These are phyloP conservation scores for Aegotheles bennettii DNA, from an alignment of 2,113 vertebrate genomes.

Conservation along the genomic window DNA sequence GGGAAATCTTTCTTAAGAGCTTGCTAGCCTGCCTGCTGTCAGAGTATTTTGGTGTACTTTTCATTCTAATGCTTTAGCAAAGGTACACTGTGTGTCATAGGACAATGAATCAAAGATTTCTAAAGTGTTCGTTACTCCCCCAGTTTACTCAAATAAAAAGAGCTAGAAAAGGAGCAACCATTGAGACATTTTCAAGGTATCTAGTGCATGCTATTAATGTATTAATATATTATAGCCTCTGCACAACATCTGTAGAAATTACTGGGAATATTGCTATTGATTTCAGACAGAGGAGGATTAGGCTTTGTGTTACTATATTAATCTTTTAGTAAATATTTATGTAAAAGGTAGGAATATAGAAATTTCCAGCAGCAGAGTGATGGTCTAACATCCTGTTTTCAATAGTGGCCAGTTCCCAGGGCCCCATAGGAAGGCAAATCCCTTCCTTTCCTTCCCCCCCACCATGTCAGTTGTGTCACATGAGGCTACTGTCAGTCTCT, in stretches of 20 bases:
- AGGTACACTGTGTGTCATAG: background rate
- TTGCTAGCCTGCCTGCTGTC: background rate
- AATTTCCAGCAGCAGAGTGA: background rate
- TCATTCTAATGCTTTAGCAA: background rate
- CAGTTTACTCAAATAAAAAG: background rate
- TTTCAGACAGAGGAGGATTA: background rate
- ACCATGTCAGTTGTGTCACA: background rate
- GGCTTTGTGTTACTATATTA: background rate
- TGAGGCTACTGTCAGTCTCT: background rate
- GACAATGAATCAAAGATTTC: background rate
- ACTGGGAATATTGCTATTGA: background rate
- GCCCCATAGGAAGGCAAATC: background rate
- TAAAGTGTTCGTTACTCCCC: background rate
- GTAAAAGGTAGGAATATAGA: background rate
- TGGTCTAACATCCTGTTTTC: slow-evolving; percentile 46
- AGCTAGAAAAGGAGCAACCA: background rate
- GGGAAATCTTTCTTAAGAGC: background rate
- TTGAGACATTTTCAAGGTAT: background rate
- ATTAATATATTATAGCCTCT: background rate
- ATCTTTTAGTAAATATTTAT: background rate
- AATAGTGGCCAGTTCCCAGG: background rate
- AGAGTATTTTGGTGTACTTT: background rate
- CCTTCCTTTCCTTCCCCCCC: background rate
- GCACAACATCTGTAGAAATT: background rate
- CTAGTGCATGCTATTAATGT: background rate